These are phyloP conservation scores for Aptenodytes patagonicus DNA, from an alignment of 2,113 vertebrate species.

Conservation along the genomic window DNA sequence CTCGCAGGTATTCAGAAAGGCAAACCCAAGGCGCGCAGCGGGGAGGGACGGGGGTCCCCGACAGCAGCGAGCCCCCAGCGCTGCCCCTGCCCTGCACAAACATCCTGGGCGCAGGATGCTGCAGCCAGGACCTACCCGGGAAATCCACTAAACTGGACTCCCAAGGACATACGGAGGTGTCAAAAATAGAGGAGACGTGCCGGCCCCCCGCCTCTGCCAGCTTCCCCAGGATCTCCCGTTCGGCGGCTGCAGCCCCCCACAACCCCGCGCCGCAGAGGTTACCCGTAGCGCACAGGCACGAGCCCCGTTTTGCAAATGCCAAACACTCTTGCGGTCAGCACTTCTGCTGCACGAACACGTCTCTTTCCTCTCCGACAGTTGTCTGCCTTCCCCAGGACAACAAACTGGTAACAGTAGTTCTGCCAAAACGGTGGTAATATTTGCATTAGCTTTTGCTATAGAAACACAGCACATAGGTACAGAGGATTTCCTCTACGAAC, in stretches of 20 bases:
- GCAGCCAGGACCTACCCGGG: rapidly evolving
- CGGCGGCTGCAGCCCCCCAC: not conserved
- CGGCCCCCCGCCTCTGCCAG: not conserved
- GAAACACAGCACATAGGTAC: not conserved
- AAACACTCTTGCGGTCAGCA: rapidly evolving
- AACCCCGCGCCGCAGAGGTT: rapidly evolving
- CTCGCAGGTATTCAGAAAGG: rapidly evolving
- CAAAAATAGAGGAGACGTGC: rapidly evolving
- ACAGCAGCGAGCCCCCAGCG: not conserved
- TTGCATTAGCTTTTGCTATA: not conserved
- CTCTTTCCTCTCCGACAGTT: rapidly evolving
- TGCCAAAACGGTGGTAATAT: rapidly evolving
- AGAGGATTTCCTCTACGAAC: not conserved
- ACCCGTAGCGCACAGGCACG: rapidly evolving
- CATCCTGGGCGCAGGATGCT: rapidly evolving
- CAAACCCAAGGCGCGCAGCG: rapidly evolving
- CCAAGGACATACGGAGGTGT: rapidly evolving
- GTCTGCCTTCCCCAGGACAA: not conserved
- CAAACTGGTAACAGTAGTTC: not conserved
- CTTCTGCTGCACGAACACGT: rapidly evolving
- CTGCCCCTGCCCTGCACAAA: not conserved
- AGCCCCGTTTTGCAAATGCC: rapidly evolving
- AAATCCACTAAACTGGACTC: rapidly evolving
- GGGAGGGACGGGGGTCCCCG: not conserved
- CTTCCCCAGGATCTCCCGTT: rapidly evolving